phyloP scores from a whole-genome alignment of 2,888 invertebrate genomes.

The Apodemia mormo region DNA sequence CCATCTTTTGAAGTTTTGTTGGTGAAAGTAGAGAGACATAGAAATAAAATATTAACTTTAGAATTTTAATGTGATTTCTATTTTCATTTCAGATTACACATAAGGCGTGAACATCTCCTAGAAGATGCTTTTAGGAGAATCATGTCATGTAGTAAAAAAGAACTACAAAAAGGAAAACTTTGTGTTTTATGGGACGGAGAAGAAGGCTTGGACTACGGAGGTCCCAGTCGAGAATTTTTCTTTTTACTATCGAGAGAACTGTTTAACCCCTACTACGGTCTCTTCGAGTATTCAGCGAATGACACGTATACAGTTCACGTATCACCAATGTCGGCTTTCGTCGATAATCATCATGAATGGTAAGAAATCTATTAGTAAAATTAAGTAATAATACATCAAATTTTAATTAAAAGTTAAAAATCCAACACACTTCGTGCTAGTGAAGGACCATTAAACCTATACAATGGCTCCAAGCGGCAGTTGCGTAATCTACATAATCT shows the following conservation, averaged over 20 bases:
- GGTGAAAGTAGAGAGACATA: no score
- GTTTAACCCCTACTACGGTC: constrained; percentile 98
- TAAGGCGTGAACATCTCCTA: constrained; percentile 94
- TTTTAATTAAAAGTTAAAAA: no score
- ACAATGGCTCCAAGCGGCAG: no score
- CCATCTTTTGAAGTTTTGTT: no score
- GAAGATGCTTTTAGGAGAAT: constrained; percentile 98
- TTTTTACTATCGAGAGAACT: constrained; percentile 97
- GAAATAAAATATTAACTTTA: background rate
- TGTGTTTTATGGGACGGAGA: constrained; percentile 97
- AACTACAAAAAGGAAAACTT: constrained; percentile 96
- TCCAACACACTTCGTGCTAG: no score
- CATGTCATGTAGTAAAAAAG: constrained; percentile 97
- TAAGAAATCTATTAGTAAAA: constrained; percentile 53
- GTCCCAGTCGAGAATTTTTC: constrained; percentile 98
- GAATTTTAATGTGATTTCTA: background rate
- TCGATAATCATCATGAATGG: constrained; percentile 98
- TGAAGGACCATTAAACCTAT: no score
- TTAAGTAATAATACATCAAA: no score
- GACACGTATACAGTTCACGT: constrained; percentile 98
- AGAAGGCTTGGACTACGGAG: constrained; percentile 98
- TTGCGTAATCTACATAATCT: no score
- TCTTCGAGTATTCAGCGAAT: constrained; percentile 98
- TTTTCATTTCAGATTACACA: constrained; percentile 86
- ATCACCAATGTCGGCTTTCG: constrained; percentile 97